Conservation (phyloP, 2,888 invertebrate genomes). For the Athetis lepigone region DNA sequence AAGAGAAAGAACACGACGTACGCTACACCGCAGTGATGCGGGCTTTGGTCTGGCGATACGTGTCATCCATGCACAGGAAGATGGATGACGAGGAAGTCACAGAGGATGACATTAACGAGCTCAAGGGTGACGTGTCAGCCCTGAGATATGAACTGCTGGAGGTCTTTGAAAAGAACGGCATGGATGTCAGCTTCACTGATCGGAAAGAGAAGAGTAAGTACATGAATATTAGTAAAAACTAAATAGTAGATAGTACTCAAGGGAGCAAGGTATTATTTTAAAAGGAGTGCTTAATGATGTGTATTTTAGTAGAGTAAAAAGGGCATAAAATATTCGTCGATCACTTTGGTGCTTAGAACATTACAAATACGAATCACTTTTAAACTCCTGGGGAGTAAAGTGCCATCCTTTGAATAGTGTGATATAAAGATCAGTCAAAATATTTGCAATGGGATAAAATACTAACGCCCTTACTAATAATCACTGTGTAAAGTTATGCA, state of each 20-base stretch:
- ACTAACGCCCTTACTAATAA: no score
- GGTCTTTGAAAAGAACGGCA: constrained; percentile 96
- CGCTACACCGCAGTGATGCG: constrained; percentile 96
- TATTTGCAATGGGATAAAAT: no score
- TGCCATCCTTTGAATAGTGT: no score
- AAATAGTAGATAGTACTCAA: neutral
- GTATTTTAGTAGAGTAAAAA: no score
- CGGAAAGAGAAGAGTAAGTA: constrained; percentile 94
- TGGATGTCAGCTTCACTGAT: constrained; percentile 94
- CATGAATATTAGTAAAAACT: neutral
- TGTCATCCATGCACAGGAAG: constrained; percentile 96
- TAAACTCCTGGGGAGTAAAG: no score
- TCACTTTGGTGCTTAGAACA: no score
- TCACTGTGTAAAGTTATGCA: no score
- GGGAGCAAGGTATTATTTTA: no score
- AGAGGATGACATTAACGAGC: constrained; percentile 97
- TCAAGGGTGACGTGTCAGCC: constrained; percentile 98
- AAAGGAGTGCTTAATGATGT: no score
- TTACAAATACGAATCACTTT: no score
- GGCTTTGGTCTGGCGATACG: constrained; percentile 97
- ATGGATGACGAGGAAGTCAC: constrained; percentile 96
- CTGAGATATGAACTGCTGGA: constrained; percentile 98
- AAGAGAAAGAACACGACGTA: constrained; percentile 92
- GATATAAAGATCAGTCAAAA: no score
- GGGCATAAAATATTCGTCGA: no score